Evolutionary conservation across 2,888 invertebrate genomes (phyloP).

Genomic region (Eupithecia abbreviata): DNA sequence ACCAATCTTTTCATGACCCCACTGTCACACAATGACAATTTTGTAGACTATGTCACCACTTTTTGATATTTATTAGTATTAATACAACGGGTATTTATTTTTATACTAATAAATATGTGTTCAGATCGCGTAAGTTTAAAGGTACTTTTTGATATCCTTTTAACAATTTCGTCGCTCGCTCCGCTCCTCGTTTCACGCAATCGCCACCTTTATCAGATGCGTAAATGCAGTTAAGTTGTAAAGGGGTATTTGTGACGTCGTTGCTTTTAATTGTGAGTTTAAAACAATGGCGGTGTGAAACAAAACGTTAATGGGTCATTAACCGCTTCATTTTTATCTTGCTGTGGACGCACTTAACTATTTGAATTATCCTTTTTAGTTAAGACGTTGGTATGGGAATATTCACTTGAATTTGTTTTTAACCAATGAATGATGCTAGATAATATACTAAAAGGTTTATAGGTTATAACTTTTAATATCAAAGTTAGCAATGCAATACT

Average conservation of each 20-base stretch:
- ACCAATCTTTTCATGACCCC: no score
- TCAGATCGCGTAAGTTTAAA: no score
- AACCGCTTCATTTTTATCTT: constrained; percentile 36
- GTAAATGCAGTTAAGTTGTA: constrained; percentile 36
- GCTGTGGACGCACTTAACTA: constrained; percentile 27
- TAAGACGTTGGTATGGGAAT: constrained; percentile 21
- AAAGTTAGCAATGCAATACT: no score
- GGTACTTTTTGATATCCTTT: neutral
- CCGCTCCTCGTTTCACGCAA: constrained; percentile 11
- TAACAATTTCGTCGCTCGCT: neutral
- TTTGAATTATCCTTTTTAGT: constrained; percentile 32
- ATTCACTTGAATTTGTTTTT: constrained; percentile 6
- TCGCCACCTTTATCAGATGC: constrained; percentile 17
- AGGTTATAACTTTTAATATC: no score
- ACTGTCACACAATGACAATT: neutral
- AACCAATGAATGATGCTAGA: neutral
- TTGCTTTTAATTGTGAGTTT: constrained; percentile 35
- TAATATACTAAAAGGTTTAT: neutral
- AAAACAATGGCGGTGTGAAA: constrained; percentile 37
- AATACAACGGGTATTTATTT: no score
- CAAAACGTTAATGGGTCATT: constrained; percentile 38
- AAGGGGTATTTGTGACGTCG: constrained; percentile 29
- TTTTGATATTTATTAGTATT: no score
- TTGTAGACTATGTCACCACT: neutral
- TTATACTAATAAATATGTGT: no score